A percentile compares a stretch with the other conserved stretches of the same genome.
phyloP scores from a whole-genome alignment of 1,140 invertebrate genomes.

The Spodoptera litura region DNA sequence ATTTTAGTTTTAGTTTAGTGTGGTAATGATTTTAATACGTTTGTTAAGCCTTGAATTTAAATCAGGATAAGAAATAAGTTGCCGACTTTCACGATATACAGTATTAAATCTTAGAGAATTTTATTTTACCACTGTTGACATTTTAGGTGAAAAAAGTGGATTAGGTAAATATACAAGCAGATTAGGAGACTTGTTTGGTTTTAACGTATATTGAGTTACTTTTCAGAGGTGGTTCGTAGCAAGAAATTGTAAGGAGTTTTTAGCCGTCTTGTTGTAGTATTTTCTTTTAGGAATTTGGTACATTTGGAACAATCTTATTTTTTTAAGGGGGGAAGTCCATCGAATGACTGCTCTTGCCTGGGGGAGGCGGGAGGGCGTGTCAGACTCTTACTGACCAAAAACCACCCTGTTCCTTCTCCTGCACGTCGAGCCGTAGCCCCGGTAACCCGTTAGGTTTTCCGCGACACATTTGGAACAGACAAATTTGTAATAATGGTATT shows the following conservation, averaged over 20 bases:
- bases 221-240: not conserved
- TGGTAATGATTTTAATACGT: slow-evolving; percentile 40
- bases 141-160: slow-evolving; percentile 6
- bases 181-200: slow-evolving; percentile 23
- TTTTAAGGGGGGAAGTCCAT: too few relatives aligned
- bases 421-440: too few relatives aligned
- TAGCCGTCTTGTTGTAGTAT: not conserved
- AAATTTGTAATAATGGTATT: too few relatives aligned
- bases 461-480: too few relatives aligned
- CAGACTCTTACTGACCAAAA: too few relatives aligned
- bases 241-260: not conserved
- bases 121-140: slow-evolving; percentile 20
- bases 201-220: not conserved
- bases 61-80: slow-evolving; percentile 38
- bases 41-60: slow-evolving; percentile 37
- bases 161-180: slow-evolving; percentile 26
- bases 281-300: not conserved
- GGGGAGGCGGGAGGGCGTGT: too few relatives aligned
- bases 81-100: slow-evolving; percentile 6
- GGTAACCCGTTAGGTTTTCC: too few relatives aligned
- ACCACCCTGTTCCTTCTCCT: too few relatives aligned
- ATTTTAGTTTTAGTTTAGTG: too few relatives aligned
- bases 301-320: too few relatives aligned
- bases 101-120: slow-evolving; percentile 36
- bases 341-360: too few relatives aligned